phyloP scores from a whole-genome alignment of 64 coral and sea anemone species.

The Acropora tenuis region DNA sequence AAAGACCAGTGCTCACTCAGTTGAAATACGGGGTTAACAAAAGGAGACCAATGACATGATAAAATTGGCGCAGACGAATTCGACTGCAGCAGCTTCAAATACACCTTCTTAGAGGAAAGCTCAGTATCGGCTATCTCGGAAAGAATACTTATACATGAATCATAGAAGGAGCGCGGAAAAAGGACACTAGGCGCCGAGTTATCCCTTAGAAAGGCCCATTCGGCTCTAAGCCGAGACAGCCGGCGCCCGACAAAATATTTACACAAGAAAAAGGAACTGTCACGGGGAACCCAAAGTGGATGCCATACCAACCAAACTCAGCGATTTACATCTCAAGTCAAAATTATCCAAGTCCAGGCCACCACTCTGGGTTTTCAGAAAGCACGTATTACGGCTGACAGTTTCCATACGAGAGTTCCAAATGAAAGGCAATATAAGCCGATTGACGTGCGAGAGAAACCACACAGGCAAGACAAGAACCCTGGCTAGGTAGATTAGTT shows the following conservation, averaged over 20 bases:
- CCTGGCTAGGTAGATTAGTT: not conserved
- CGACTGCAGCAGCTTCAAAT: not conserved
- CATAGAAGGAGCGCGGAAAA: not conserved
- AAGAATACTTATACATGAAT: not conserved
- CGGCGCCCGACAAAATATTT: not conserved
- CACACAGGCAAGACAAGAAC: not conserved
- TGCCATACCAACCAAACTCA: not conserved
- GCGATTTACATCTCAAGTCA: not conserved
- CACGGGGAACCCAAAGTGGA: not conserved
- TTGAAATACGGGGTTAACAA: not conserved
- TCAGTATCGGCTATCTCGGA: not conserved
- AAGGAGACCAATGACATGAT: not conserved
- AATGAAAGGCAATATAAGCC: not conserved
- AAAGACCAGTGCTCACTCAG: not conserved
- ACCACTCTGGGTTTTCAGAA: not conserved
- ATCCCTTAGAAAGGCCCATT: not conserved
- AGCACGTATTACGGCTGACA: not conserved
- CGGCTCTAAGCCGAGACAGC: not conserved
- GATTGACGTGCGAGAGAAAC: not conserved
- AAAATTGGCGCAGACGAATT: not conserved
- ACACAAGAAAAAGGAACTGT: not conserved
- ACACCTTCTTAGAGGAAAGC: not conserved
- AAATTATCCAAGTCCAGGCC: not conserved
- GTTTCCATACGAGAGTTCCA: not conserved
- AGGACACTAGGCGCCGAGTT: not conserved